Evolutionary conservation across 2,888 invertebrate species (phyloP).

Genomic region (Drosophila algonquin): DNA sequence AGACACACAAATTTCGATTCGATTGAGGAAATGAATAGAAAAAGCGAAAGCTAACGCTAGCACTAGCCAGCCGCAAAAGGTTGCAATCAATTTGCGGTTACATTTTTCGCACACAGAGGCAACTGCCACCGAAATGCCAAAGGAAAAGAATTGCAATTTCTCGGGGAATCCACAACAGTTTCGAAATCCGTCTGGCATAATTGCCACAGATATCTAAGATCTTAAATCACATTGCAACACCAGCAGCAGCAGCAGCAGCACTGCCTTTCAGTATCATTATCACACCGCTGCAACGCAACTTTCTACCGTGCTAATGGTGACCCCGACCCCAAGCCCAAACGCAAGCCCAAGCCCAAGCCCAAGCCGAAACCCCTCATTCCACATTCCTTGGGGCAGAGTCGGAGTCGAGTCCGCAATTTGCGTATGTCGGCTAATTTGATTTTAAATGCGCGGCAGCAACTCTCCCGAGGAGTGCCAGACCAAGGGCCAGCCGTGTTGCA

Average conservation of each 20-base stretch:
- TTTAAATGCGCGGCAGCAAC: conserved; percentile 52
- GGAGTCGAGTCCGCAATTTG: conserved; percentile 58
- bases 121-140: too few relatives aligned
- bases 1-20: background rate
- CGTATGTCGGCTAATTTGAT: conserved; percentile 66
- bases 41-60: conserved; percentile 28
- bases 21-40: background rate
- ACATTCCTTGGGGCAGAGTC: conserved; percentile 12
- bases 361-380: conserved; percentile 1
- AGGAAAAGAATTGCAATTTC: background rate
- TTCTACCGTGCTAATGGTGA: conserved; percentile 17
- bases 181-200: too few relatives aligned
- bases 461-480: too few relatives aligned
- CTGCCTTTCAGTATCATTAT: conserved; percentile 2
- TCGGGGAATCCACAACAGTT: too few relatives aligned
- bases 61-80: conserved; percentile 4
- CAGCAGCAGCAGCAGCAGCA: conserved; percentile 8
- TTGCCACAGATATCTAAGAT: background rate
- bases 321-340: conserved; percentile 21
- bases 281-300: conserved; percentile 12
- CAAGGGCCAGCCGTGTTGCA: background rate
- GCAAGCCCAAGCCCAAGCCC: conserved; percentile 10
- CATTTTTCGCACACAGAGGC: background rate
- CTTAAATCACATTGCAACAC: conserved; percentile 3
- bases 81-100: conserved; percentile 12